phyloP scores from a whole-genome alignment of 2,888 invertebrate species.

The Bellardia pandia region DNA sequence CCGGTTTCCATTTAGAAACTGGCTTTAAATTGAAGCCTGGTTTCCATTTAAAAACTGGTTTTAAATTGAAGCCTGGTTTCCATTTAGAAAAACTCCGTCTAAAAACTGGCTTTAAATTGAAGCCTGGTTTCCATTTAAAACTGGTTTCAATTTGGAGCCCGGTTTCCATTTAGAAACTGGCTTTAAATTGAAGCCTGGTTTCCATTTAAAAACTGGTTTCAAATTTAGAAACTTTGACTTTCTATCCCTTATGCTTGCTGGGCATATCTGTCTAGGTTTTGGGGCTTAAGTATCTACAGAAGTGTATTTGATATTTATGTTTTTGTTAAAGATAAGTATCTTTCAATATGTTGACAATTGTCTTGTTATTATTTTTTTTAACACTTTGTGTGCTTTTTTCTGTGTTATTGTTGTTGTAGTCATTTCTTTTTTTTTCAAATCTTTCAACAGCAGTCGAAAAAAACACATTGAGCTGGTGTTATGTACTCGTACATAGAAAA shows the following conservation, averaged over 20 bases:
- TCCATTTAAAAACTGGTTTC: too few species aligned
- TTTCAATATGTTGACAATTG: conserved; percentile 60
- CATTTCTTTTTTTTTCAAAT: not conserved
- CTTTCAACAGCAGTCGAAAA: conserved; percentile 6
- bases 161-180: too few species aligned
- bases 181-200: too few species aligned
- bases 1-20: too few species aligned
- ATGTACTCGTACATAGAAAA: not conserved
- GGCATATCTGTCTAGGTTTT: conserved; percentile 5
- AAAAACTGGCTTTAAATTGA: too few species aligned
- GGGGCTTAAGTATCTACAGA: conserved; percentile 11
- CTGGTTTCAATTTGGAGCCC: too few species aligned
- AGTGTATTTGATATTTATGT: conserved; percentile 45
- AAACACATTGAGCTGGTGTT: not conserved
- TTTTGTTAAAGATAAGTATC: conserved; percentile 58
- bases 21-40: too few species aligned
- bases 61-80: too few species aligned
- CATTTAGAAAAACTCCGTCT: too few species aligned
- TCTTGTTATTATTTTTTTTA: conserved; percentile 56
- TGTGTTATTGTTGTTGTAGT: too few species aligned
- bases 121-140: too few species aligned
- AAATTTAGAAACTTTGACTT: not conserved
- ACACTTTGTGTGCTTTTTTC: conserved; percentile 29
- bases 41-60: too few species aligned
- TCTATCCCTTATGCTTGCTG: not conserved